Percentiles rank a stretch among this genome's conserved stretches.
phyloP scores from a whole-genome alignment of 2,113 vertebrate species.

The Zeus faber region DNA sequence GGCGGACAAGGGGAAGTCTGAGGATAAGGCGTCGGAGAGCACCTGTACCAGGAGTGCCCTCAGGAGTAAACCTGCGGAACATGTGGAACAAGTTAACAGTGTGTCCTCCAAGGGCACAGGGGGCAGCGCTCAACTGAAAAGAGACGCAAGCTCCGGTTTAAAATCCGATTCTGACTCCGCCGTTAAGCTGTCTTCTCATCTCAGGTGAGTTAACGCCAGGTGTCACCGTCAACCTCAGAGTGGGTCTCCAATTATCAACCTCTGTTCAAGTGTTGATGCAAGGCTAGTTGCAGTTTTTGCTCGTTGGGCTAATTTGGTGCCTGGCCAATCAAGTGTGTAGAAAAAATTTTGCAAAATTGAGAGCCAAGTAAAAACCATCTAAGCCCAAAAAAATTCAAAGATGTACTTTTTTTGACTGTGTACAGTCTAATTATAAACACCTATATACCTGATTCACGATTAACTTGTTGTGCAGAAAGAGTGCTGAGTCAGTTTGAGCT shows the following conservation, averaged over 20 bases:
- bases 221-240: no score
- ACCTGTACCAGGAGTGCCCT: constrained; percentile 37
- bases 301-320: neutral
- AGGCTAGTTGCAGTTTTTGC: neutral
- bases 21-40: constrained; percentile 47
- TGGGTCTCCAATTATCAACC: constrained; percentile 1
- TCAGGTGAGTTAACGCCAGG: constrained; percentile 48
- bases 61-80: constrained; percentile 35
- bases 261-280: constrained; percentile 4
- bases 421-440: no score
- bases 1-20: constrained; percentile 36
- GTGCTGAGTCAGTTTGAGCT: no score
- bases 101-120: constrained; percentile 14
- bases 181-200: constrained; percentile 23
- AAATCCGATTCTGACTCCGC: constrained; percentile 32
- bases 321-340: no score
- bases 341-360: no score
- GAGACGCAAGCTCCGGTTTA: constrained; percentile 2
- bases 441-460: no score
- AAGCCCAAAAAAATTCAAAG: no score
- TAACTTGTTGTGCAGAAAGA: no score
- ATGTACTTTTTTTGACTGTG: no score
- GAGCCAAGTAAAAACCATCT: no score
- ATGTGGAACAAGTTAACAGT: constrained; percentile 13
- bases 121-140: neutral